phyloP scores from a whole-genome alignment of 2,888 invertebrate genomes.

The Parnassius smintheus region DNA sequence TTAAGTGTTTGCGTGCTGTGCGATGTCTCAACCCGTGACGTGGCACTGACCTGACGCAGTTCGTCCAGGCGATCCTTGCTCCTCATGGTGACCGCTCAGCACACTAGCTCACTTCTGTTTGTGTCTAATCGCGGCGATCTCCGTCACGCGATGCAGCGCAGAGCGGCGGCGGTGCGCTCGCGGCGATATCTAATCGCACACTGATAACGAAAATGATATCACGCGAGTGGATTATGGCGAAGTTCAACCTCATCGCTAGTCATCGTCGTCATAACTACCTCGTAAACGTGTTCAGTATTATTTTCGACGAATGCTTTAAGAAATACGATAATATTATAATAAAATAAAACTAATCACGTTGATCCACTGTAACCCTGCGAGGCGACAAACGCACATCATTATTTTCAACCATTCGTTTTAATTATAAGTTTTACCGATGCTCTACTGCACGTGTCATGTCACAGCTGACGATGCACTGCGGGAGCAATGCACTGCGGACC shows the following conservation, averaged over 20 bases:
- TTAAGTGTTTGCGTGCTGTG: neutral
- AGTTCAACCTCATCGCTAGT: neutral
- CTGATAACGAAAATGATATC: constrained; percentile 50
- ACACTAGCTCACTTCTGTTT: constrained; percentile 51
- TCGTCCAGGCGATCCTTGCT: constrained; percentile 71
- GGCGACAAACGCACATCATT: neutral
- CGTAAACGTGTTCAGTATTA: neutral
- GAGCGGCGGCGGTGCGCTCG: constrained; percentile 55
- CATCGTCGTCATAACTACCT: no score
- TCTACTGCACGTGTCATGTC: neutral
- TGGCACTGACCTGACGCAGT: constrained; percentile 58
- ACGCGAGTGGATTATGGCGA: constrained; percentile 27
- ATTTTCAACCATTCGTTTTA: neutral
- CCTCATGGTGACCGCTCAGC: constrained; percentile 72
- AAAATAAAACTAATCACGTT: no score
- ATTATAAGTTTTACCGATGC: neutral
- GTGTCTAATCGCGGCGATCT: constrained; percentile 28
- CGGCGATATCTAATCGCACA: constrained; percentile 66
- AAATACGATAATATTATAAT: no score
- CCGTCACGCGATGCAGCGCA: constrained; percentile 41
- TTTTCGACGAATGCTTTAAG: neutral
- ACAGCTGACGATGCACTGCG: neutral
- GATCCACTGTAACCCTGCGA: neutral
- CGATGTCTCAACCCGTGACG: neutral
- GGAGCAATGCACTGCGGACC: no score